A percentile compares a stretch with the other conserved stretches of the same genome.
Evolutionary conservation across 2,113 vertebrate genomes (phyloP).

Genomic region (Tupaia chinensis): DNA sequence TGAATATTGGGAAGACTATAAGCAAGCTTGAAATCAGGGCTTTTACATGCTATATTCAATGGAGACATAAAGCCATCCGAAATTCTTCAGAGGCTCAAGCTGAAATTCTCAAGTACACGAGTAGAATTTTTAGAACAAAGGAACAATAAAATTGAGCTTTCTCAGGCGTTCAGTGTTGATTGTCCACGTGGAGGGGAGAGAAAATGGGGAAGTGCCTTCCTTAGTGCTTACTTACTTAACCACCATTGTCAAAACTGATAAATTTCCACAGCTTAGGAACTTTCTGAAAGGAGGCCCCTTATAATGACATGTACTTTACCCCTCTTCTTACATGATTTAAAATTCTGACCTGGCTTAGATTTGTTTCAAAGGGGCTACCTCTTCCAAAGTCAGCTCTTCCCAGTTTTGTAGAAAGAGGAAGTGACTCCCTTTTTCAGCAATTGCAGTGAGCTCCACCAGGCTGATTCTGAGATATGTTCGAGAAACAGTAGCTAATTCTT

Average conservation of each 20-base stretch:
- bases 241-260: not conserved
- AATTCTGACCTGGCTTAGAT: not conserved
- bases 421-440: fast-evolving
- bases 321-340: not conserved
- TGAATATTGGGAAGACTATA: not conserved
- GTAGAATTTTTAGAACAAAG: not conserved
- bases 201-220: not conserved
- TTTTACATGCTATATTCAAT: not conserved
- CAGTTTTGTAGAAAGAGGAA: not conserved
- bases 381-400: not conserved
- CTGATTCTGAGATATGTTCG: not conserved
- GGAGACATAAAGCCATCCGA: not conserved
- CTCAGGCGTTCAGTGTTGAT: not conserved
- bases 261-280: not conserved
- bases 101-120: not conserved
- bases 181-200: not conserved
- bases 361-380: not conserved
- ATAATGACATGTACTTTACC: not conserved
- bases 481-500: not conserved
- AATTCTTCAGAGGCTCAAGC: not conserved
- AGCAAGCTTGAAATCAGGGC: not conserved
- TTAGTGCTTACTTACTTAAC: not conserved
- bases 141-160: not conserved
- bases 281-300: not conserved
- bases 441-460: not conserved